Evolutionary conservation across 2,113 vertebrate species (phyloP).

Genomic region (Himantopus leucocephalus): DNA sequence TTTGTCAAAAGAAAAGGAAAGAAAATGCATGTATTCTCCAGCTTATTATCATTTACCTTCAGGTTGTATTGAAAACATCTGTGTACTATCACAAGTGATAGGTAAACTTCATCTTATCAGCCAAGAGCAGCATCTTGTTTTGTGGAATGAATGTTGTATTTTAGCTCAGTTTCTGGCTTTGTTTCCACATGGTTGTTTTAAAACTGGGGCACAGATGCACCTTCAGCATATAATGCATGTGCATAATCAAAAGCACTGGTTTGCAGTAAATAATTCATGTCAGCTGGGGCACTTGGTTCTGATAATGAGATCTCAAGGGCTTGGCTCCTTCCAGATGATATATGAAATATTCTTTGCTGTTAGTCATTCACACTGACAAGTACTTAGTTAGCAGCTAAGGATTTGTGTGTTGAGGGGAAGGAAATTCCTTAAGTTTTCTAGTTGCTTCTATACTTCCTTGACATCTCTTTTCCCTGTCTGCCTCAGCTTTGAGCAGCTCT

Average conservation of each 20-base stretch:
- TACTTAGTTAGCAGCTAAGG: not conserved
- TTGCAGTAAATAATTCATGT: slow-evolving; percentile 73
- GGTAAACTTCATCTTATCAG: not conserved
- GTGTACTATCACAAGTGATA: not conserved
- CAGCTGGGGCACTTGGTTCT: slow-evolving; percentile 48
- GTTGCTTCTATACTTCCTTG: not conserved
- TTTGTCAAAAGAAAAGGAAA: not conserved
- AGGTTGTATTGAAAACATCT: not conserved
- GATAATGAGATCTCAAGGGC: slow-evolving; percentile 81
- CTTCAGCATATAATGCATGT: not conserved
- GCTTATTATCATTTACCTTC: not conserved
- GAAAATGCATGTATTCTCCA: not conserved
- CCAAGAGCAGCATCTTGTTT: not conserved
- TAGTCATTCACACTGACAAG: slow-evolving; percentile 55
- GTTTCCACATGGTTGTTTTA: slow-evolving; percentile 10
- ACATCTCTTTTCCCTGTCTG: not conserved
- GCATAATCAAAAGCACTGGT: slow-evolving; percentile 48
- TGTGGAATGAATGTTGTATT: not conserved
- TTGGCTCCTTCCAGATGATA: slow-evolving; percentile 40
- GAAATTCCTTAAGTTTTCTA: not conserved
- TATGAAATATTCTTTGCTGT: slow-evolving; percentile 35
- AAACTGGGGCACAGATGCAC: slow-evolving; percentile 64
- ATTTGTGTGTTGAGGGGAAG: not conserved
- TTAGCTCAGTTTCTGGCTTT: not conserved
- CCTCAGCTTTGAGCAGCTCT: not conserved